These are phyloP conservation scores for Laticauda colubrina DNA, from an alignment of 2,113 vertebrate genomes.

Conservation along the genomic window DNA sequence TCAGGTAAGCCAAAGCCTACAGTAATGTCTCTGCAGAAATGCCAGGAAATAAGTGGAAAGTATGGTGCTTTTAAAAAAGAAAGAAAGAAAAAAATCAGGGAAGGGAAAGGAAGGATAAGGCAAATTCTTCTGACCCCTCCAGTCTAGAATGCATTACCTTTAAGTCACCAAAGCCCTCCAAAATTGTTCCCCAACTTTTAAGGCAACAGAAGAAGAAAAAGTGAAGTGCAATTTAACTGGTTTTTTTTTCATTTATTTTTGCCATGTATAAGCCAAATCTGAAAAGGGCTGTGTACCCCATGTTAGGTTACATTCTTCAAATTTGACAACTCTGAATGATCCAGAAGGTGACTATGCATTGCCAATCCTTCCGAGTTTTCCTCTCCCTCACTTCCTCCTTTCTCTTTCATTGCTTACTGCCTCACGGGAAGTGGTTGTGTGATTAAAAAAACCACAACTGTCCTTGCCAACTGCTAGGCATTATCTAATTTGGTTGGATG, in stretches of 20 bases:
- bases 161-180: background rate
- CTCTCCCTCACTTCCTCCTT: background rate
- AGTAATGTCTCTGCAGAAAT: constrained; percentile 23
- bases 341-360: background rate
- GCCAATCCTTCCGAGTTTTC: background rate
- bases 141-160: background rate
- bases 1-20: constrained; percentile 31
- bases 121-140: constrained; percentile 4
- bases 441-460: background rate
- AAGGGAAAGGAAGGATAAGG: background rate
- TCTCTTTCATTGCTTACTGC: background rate
- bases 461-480: background rate
- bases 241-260: background rate
- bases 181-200: background rate
- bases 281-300: background rate
- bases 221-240: background rate
- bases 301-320: background rate
- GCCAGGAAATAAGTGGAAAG: constrained; percentile 36
- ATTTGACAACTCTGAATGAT: background rate
- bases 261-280: background rate
- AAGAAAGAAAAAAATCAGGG: constrained; percentile 12
- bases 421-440: background rate
- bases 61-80: constrained; percentile 23
- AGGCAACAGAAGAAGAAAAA: background rate
- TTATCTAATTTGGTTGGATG: background rate